A percentile compares a stretch with the other conserved stretches of the same genome.
These are phyloP conservation scores for Eudemis profundana DNA, from an alignment of 2,888 invertebrate genomes.

Conservation along the genomic window DNA sequence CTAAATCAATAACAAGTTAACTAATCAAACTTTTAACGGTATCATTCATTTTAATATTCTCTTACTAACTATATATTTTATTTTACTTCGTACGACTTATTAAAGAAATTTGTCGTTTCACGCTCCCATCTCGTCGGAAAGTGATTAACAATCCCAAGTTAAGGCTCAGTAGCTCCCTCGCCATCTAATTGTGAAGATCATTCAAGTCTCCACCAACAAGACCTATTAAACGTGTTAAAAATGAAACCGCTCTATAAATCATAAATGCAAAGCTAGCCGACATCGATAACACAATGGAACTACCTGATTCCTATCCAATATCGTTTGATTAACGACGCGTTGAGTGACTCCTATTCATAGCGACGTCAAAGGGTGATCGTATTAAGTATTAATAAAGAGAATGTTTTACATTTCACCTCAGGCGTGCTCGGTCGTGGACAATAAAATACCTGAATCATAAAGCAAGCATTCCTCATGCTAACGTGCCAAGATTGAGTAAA, in stretches of 20 bases:
- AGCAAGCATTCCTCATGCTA: slow-evolving; percentile 47
- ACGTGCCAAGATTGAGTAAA: slow-evolving; percentile 22
- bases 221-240: slow-evolving; percentile 70
- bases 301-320: slow-evolving; percentile 82
- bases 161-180: slow-evolving; percentile 61
- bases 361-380: slow-evolving; percentile 78
- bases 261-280: slow-evolving; percentile 72
- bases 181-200: slow-evolving; percentile 52
- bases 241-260: slow-evolving; percentile 76
- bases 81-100: neutral
- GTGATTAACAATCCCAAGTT: slow-evolving; percentile 52
- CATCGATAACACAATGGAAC: slow-evolving; percentile 76
- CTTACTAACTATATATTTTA: neutral
- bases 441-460: slow-evolving; percentile 49
- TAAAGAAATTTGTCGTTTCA: slow-evolving; percentile 39
- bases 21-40: neutral
- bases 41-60: neutral
- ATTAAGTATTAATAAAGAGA: slow-evolving; percentile 81
- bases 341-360: slow-evolving; percentile 83
- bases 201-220: slow-evolving; percentile 57
- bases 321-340: slow-evolving; percentile 83
- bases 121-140: slow-evolving; percentile 23
- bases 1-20: too few species aligned
- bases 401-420: slow-evolving; percentile 72
- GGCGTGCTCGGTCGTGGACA: slow-evolving; percentile 56